Evolutionary conservation across 2,797 vertebrate species (phyloP).

Genomic region (Holocentrus rufus): DNA sequence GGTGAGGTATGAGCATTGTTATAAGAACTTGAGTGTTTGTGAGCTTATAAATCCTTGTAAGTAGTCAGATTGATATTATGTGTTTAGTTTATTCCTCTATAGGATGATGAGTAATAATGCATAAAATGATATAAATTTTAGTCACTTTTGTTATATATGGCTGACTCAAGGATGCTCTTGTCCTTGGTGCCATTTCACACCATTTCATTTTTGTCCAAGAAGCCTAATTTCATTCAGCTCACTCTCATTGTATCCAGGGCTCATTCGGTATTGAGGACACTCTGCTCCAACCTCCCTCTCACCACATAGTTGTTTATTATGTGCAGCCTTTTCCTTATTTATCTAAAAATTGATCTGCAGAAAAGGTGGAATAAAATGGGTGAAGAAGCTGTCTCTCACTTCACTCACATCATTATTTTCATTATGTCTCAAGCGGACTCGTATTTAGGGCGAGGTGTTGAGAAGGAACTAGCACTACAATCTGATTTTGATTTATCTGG

Average conservation of each 20-base stretch:
- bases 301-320: conserved; percentile 20
- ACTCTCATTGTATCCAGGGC: conserved; percentile 20
- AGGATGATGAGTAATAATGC: no score
- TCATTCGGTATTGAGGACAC: conserved; percentile 28
- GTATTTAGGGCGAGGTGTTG: background rate
- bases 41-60: no score
- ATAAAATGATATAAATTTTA: background rate
- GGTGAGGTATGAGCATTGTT: no score
- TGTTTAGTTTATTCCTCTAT: no score
- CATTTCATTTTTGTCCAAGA: conserved; percentile 31
- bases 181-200: conserved; percentile 33
- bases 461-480: no score
- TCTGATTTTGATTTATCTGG: no score
- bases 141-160: conserved; percentile 18
- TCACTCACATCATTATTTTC: conserved; percentile 1
- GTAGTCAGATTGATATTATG: no score
- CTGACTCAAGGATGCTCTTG: conserved; percentile 24
- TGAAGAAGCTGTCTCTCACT: background rate
- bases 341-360: conserved; percentile 33
- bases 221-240: conserved; percentile 48
- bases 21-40: no score
- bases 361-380: conserved; percentile 21
- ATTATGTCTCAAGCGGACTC: conserved; percentile 11
- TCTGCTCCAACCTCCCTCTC: conserved; percentile 18
- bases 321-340: conserved; percentile 24